A percentile compares a stretch with the other conserved stretches of the same genome.
Evolutionary conservation across 1,140 invertebrate genomes (phyloP).

Genomic region (Chelonus insularis): DNA sequence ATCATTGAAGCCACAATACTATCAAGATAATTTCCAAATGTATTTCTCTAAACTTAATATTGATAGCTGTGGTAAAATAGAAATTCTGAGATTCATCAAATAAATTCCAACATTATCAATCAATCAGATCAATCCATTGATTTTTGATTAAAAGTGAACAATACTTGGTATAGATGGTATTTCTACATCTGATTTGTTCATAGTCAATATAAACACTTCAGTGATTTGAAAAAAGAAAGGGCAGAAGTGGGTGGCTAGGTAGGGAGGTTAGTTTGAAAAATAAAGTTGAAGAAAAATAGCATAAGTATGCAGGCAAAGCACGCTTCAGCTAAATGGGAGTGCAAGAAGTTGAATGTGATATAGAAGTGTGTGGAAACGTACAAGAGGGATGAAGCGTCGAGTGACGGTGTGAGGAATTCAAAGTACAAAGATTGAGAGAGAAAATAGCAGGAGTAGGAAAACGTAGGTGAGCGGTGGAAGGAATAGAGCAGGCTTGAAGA

Average conservation of each 20-base stretch:
- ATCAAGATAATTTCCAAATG: too few species aligned
- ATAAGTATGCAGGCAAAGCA: conserved; percentile 29
- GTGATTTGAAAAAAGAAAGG: too few species aligned
- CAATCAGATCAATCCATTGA: too few species aligned
- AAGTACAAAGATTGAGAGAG: conserved; percentile 37
- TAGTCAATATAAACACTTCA: too few species aligned
- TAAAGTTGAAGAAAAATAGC: background rate
- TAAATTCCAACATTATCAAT: too few species aligned
- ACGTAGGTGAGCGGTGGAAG: conserved; percentile 14
- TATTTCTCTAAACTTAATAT: too few species aligned
- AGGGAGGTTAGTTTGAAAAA: background rate
- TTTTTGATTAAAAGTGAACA: too few species aligned
- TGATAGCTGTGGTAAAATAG: too few species aligned
- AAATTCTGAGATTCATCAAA: too few species aligned
- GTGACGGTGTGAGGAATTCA: conserved; percentile 37
- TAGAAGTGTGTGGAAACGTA: background rate
- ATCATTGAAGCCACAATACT: too few species aligned
- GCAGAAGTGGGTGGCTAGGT: background rate
- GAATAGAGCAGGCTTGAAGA: background rate
- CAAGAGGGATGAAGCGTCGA: conserved; percentile 27
- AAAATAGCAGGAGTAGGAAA: background rate
- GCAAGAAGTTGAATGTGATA: conserved; percentile 24
- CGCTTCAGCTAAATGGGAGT: conserved; percentile 30
- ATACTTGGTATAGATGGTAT: too few species aligned
- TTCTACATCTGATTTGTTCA: too few species aligned